Evolutionary conservation across 2,888 invertebrate genomes (phyloP).

Genomic region (Ormyrus pomaceus): DNA sequence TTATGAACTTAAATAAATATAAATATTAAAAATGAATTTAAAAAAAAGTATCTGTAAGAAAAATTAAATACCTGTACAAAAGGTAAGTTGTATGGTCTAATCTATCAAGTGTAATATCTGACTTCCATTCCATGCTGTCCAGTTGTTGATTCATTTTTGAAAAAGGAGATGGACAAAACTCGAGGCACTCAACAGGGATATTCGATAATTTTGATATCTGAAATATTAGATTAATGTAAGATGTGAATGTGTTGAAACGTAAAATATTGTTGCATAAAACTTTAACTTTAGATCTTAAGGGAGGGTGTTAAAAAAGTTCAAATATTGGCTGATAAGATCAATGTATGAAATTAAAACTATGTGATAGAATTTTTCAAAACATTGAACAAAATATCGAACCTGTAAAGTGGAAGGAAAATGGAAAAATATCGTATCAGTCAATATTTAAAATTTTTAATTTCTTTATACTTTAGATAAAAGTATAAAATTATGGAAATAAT

Average conservation of each 20-base stretch:
- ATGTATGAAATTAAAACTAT: no score
- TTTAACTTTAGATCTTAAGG: no score
- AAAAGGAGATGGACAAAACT: conserved; percentile 79
- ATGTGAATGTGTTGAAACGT: no score
- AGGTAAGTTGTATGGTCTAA: conserved; percentile 80
- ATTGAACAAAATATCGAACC: no score
- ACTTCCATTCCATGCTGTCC: conserved; percentile 79
- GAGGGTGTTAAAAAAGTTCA: no score
- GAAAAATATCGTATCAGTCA: background rate
- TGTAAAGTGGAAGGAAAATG: no score
- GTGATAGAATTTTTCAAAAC: no score
- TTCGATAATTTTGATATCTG: conserved; percentile 78
- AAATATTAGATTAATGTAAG: background rate
- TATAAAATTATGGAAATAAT: conserved; percentile 15
- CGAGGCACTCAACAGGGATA: conserved; percentile 80
- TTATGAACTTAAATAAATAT: no score
- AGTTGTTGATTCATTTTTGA: conserved; percentile 78
- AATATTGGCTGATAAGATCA: no score
- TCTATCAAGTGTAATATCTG: conserved; percentile 78
- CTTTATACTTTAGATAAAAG: background rate
- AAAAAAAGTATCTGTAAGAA: conserved; percentile 22
- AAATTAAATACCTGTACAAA: conserved; percentile 80
- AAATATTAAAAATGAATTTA: conserved; percentile 7
- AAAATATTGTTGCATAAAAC: no score
- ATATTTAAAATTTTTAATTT: conserved; percentile 5